Conservation (phyloP, 1,140 invertebrate genomes). For the Papilio dardanus region DNA sequence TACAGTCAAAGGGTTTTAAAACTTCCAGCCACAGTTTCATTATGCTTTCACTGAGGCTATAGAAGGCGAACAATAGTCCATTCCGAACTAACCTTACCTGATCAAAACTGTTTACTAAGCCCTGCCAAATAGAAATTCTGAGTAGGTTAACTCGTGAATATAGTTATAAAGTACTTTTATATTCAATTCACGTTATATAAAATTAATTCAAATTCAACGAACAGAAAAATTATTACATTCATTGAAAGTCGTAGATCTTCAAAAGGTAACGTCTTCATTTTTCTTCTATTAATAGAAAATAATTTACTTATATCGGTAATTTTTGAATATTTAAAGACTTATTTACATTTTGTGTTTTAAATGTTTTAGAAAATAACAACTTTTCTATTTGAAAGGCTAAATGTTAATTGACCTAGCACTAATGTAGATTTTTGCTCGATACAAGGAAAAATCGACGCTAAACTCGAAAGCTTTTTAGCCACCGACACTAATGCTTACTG, state of each 20-base stretch:
- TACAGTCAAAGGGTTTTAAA: conserved; percentile 23
- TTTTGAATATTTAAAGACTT: background rate
- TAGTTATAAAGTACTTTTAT: conserved; percentile 21
- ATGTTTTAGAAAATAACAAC: background rate
- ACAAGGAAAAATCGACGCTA: background rate
- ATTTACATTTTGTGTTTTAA: background rate
- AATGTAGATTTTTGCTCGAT: background rate
- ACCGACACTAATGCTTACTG: background rate
- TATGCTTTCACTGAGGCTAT: conserved; percentile 28
- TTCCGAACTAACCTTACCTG: conserved; percentile 32
- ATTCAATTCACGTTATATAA: background rate
- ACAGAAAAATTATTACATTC: background rate
- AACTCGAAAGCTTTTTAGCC: background rate
- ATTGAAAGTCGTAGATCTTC: background rate
- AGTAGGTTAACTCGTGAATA: conserved; percentile 21
- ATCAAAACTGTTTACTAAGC: conserved; percentile 31
- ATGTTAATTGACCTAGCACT: background rate
- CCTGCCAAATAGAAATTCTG: conserved; percentile 30
- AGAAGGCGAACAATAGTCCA: conserved; percentile 31
- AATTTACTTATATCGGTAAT: background rate
- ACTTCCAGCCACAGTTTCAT: conserved; percentile 26
- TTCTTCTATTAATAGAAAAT: background rate
- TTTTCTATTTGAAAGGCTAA: too few relatives aligned
- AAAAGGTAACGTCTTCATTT: background rate
- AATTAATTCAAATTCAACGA: background rate